Evolutionary conservation across 2,888 invertebrate genomes (phyloP), one percentile per base, ranked within the genome.

Genomic region (Pollenia amentaria): DNA sequence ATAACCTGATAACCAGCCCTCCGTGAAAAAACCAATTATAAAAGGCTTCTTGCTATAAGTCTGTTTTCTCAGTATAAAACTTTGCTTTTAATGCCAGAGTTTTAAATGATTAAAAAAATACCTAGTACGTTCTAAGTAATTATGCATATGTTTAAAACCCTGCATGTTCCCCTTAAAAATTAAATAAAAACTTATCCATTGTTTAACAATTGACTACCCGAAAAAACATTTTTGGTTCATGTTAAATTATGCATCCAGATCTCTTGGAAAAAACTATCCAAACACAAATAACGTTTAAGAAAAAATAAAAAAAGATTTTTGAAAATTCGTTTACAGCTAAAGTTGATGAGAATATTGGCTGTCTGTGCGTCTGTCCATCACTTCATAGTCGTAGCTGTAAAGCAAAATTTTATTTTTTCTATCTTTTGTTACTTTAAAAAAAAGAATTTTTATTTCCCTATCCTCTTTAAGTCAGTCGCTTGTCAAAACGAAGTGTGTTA

Each of bases 341-440:
- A 62, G 12, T 16, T 51, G 57, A 80, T 38, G 3, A 29, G 18
- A 70, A 64, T 70, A 3, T 12, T 65, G 46, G 42, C 46, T 40
- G 40, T 21, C 46, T 40, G n/a, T 79, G 60, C 57, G 46, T 57
- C 46, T 40, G 40, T 21, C 46, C 48, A 16, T 79, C 78, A 55
- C 18, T 46, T 46, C 10, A 51, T 18, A 6, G 4, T 18, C 29
- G 51, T 44, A 44, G 18, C 14, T 42, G 10, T 76, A n/a, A 69
- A 60, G 18, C 51, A 53, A 76, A 18, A 55, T 70, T 65, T 80
- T 46, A 65, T 65, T 73, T 60, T 65, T 80, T 14, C 12, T 70
- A 48, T 57, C 55, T 70, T 16, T 64, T 21, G 4, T 46, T 7
- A 42, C 10, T 48, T 73, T 65, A 73, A 46, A 14, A 29, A 16